phyloP scores from a whole-genome alignment of 1,140 invertebrate species.

The Adoxophyes honmai region DNA sequence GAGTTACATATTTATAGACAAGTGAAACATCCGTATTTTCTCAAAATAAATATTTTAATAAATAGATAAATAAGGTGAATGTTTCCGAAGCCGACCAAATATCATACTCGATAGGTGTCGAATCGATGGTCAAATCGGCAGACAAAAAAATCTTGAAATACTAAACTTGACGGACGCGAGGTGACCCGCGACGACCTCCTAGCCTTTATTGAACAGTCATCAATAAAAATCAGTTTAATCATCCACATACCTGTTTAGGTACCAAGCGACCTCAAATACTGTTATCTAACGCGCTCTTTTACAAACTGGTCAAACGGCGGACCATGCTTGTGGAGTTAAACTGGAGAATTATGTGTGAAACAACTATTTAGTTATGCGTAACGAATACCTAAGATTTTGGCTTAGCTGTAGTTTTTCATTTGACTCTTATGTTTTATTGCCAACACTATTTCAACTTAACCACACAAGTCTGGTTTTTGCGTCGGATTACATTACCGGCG shows the following conservation, averaged over 20 bases:
- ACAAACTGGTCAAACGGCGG: neutral
- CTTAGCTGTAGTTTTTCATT: too few relatives aligned
- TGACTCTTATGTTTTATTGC: too few relatives aligned
- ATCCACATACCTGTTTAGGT: neutral
- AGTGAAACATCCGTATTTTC: too few relatives aligned
- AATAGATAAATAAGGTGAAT: too few relatives aligned
- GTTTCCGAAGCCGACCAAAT: too few relatives aligned
- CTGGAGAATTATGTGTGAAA: conserved; percentile 18
- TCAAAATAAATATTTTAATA: too few relatives aligned
- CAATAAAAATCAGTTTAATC: conserved; percentile 18
- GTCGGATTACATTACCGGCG: conserved; percentile 8
- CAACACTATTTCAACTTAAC: neutral
- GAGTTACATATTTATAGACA: too few relatives aligned
- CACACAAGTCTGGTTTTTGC: neutral
- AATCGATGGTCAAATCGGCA: neutral
- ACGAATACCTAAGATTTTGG: neutral
- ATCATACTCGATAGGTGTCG: too few relatives aligned
- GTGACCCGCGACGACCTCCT: conserved; percentile 19
- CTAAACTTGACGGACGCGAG: conserved; percentile 23
- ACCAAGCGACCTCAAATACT: conserved; percentile 5
- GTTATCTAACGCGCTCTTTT: conserved; percentile 1
- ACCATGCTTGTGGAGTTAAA: neutral
- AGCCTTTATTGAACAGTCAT: conserved; percentile 23
- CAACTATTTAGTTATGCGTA: conserved; percentile 7
- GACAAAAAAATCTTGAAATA: conserved; percentile 1